A percentile compares a stretch with the other conserved stretches of the same genome.
phyloP scores from a whole-genome alignment of 2,797 vertebrate genomes.

The Siniperca scherzeri region DNA sequence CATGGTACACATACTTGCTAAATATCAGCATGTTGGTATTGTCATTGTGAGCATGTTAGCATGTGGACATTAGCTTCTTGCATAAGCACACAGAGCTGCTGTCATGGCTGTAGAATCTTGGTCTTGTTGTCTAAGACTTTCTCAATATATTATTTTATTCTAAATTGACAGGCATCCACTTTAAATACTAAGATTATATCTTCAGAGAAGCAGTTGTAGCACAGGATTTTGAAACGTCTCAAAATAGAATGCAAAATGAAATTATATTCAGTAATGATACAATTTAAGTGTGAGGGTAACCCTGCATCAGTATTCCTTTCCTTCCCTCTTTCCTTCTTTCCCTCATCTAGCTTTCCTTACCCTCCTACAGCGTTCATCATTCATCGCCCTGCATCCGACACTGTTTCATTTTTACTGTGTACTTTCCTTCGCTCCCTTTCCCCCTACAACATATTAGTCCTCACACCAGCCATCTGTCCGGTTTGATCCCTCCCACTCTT shows the following conservation, averaged over 20 bases:
- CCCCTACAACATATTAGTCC: conserved; percentile 59
- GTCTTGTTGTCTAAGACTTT: not conserved
- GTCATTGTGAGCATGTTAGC: too few relatives aligned
- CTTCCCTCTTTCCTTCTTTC: conserved; percentile 18
- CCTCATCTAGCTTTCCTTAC: conserved; percentile 48
- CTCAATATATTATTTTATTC: not conserved
- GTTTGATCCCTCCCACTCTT: conserved; percentile 54
- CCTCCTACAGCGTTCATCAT: conserved; percentile 49
- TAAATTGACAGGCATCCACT: too few relatives aligned
- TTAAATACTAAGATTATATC: not conserved
- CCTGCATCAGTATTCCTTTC: conserved; percentile 39
- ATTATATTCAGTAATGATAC: conserved; percentile 1
- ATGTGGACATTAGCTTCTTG: too few relatives aligned
- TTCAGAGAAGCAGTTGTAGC: not conserved
- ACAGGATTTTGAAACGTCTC: not conserved
- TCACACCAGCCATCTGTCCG: conserved; percentile 50
- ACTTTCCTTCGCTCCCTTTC: conserved; percentile 45
- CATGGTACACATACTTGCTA: too few relatives aligned
- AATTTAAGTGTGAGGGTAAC: not conserved
- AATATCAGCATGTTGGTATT: too few relatives aligned
- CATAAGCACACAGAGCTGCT: too few relatives aligned
- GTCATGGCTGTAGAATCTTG: too few relatives aligned
- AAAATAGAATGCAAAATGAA: not conserved
- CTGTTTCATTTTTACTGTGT: conserved; percentile 54
- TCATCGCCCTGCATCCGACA: conserved; percentile 51